Base-by-base conservation (phyloP, 2,113 vertebrate species). In the Emydura subglobosa region DNA sequence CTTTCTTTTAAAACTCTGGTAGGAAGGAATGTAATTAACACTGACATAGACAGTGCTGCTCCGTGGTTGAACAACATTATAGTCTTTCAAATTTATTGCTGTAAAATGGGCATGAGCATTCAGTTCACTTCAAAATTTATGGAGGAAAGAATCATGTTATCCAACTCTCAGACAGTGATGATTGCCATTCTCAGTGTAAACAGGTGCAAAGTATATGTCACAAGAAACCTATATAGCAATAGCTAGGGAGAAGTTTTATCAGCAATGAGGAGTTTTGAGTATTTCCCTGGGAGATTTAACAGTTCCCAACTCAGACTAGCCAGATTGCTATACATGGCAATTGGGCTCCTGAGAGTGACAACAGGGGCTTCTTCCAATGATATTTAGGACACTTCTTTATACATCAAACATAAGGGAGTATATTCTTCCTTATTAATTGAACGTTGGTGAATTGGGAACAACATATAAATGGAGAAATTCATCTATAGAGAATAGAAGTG, bases 11-110 rank as follows among this genome's bases (percentile, higher is more conserved):
- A 94, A 96, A 80, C 2, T 84, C 82, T 72, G 87, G 81, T 92
- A 96, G 90, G 88, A 95, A 92, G 53, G 95, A 47, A 79, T 87
- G 93, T 97, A 95, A 95, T 94, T 97, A 96, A 93, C 72, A 47
- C 5, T 61, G 53, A 91, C 88, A 13, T 44, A 86, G 61, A 50
- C 68, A 90, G 55, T 34, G 88, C 72, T 4, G 3, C 49, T 79
- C 76, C 87, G 80, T 91, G 49, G 78, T 94, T 95, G 93, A 94
- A 72, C 82, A 92, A 89, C 78, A 72, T 80, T 95, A 88, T 91
- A 90, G 55, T 72, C 86, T 87, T 92, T 89, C 93, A 94, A 34
- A 87, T 87, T 78, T 49, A 68, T 68, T 68, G 17, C 65, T 39
- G n/a, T 72, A 39, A 72, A 61, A 68, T 84, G 65, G n/a, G 25